Evolutionary conservation across 2,113 vertebrate species (phyloP).

Genomic region (Istiophorus platypterus): DNA sequence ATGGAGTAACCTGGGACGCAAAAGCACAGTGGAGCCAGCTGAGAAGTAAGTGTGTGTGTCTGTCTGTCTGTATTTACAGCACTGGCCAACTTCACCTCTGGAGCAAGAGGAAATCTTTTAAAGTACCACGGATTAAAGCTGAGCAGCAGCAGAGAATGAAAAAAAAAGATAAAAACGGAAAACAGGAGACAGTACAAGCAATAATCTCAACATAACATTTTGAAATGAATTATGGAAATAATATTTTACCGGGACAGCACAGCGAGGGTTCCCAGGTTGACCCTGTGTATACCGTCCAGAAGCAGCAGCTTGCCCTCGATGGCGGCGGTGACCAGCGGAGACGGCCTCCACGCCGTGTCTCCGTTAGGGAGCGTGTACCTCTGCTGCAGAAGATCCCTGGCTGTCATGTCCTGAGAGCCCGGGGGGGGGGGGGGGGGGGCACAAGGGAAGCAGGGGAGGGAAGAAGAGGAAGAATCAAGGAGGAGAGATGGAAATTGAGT

Average conservation of each 20-base stretch:
- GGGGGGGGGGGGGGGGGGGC: neutral
- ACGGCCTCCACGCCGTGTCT: slow-evolving; percentile 96
- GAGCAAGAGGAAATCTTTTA: too few species aligned
- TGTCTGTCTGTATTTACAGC: neutral
- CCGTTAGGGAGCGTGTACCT: slow-evolving; percentile 94
- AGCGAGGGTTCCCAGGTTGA: slow-evolving; percentile 93
- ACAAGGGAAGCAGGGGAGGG: neutral
- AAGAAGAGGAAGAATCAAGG: neutral
- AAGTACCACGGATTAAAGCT: too few species aligned
- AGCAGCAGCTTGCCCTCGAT: slow-evolving; percentile 93
- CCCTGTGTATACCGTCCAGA: slow-evolving; percentile 94
- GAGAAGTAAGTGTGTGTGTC: neutral
- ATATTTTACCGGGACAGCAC: slow-evolving; percentile 91
- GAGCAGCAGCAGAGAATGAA: too few species aligned
- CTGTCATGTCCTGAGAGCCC: slow-evolving; percentile 92
- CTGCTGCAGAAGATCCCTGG: slow-evolving; percentile 95
- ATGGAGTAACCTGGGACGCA: slow-evolving; percentile 89
- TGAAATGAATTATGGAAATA: neutral
- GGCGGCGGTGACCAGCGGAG: slow-evolving; percentile 92
- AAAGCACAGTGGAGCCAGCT: neutral
- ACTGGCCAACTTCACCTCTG: too few species aligned
- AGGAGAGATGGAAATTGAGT: neutral
- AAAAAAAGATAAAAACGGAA: neutral
- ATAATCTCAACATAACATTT: neutral
- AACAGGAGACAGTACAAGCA: too few species aligned